These are phyloP conservation scores for Bombus pyrosoma DNA, from an alignment of 1,140 invertebrate species.

Conservation along the genomic window DNA sequence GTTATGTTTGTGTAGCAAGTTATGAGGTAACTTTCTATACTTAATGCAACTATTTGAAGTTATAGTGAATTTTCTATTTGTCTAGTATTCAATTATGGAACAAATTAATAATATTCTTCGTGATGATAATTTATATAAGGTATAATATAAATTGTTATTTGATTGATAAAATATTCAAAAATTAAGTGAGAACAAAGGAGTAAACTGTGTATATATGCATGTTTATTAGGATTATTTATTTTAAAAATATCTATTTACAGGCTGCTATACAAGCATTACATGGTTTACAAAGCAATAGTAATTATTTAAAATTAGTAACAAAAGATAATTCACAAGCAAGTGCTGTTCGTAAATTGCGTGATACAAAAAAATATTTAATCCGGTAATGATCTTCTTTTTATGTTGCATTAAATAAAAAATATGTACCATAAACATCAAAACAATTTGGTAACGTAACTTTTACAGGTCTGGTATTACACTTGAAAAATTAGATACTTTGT, in stretches of 20 bases:
- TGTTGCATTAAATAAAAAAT: neutral
- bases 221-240: neutral
- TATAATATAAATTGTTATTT: constrained; percentile 11
- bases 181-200: neutral
- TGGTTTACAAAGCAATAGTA: constrained; percentile 87
- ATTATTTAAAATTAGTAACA: constrained; percentile 63
- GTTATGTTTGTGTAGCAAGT: neutral
- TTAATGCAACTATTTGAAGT: neutral
- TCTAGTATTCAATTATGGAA: neutral
- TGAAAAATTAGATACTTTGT: constrained; percentile 87
- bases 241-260: constrained; percentile 78
- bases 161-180: constrained; percentile 1
- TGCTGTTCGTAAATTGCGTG: constrained; percentile 66
- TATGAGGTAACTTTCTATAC: constrained; percentile 63
- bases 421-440: neutral
- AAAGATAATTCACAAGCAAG: constrained; percentile 61
- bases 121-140: neutral
- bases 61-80: neutral
- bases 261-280: constrained; percentile 87
- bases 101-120: neutral
- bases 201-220: neutral
- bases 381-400: constrained; percentile 68
- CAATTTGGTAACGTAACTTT: constrained; percentile 24
- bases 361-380: constrained; percentile 84
- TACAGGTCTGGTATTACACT: constrained; percentile 86